Evolutionary conservation across 2,113 vertebrate species (phyloP).

Genomic region (Irena cyanogastra): DNA sequence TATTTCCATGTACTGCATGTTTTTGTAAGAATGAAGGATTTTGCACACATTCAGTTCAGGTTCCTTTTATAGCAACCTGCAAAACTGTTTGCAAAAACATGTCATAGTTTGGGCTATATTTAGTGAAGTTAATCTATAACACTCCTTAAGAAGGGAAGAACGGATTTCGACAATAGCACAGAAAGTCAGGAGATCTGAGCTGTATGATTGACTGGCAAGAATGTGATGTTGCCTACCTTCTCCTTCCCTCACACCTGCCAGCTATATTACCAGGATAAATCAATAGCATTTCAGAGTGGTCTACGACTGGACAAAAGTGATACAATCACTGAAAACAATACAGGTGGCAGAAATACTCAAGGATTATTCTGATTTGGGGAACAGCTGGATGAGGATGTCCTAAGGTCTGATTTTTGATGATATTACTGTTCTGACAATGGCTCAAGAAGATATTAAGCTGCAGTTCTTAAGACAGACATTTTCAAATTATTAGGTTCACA

Average conservation of each 20-base stretch:
- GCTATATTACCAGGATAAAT: background rate
- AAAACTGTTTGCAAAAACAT: slow-evolving; percentile 2
- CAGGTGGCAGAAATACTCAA: background rate
- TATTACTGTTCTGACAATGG: background rate
- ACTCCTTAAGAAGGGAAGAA: background rate
- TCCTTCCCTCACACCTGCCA: background rate
- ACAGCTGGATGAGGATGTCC: background rate
- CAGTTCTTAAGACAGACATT: background rate
- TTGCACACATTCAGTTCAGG: background rate
- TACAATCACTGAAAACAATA: background rate
- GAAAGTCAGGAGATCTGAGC: background rate
- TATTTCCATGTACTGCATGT: background rate
- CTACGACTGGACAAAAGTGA: background rate
- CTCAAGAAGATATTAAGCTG: background rate
- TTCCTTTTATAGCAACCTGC: slow-evolving; percentile 1
- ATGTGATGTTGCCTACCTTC: background rate
- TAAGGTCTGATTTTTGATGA: background rate
- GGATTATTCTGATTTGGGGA: background rate
- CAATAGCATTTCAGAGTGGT: background rate
- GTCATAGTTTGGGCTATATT: background rate
- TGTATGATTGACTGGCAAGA: background rate
- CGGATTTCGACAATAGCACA: background rate
- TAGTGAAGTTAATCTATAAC: background rate
- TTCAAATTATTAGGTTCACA: background rate
- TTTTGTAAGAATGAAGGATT: slow-evolving; percentile 31